Conservation (phyloP, 2,113 vertebrate genomes). For the Tautogolabrus adspersus region DNA sequence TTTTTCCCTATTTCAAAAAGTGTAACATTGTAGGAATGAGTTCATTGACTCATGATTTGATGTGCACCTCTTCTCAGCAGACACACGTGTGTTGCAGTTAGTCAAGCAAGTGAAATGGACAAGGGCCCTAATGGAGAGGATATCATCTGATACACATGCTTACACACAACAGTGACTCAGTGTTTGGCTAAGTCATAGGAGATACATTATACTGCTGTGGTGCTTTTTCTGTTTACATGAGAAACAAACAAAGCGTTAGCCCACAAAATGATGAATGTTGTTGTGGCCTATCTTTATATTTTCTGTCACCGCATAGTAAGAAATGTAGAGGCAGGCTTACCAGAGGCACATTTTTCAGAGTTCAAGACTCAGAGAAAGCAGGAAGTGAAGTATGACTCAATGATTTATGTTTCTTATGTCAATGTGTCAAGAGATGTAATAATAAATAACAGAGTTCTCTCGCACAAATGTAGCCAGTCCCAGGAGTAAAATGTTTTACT, state of each 20-base stretch:
- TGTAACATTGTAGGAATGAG: constrained; percentile 1
- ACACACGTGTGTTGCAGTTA: constrained; percentile 7
- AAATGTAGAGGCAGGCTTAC: constrained; percentile 32
- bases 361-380: constrained; percentile 48
- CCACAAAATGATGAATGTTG: constrained; percentile 3
- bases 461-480: constrained; percentile 28
- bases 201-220: constrained; percentile 9
- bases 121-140: constrained; percentile 27
- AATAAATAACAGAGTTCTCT: constrained; percentile 51
- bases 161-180: constrained; percentile 20
- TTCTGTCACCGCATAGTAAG: constrained; percentile 9
- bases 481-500: constrained; percentile 25
- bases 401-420: constrained; percentile 48
- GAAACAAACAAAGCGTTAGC: constrained; percentile 28
- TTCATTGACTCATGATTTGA: constrained; percentile 22
- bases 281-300: constrained; percentile 29
- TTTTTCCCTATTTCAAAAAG: neutral
- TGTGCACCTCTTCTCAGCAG: constrained; percentile 23
- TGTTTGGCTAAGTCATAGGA: constrained; percentile 27
- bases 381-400: constrained; percentile 63
- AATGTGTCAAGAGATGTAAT: constrained; percentile 50
- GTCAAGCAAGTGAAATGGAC: constrained; percentile 23
- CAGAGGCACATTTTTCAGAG: constrained; percentile 24
- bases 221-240: constrained; percentile 20
- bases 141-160: constrained; percentile 33